A percentile compares a stretch with the other conserved stretches of the same genome.
Conservation (phyloP, 2,113 vertebrate genomes). For the Oryzias javanicus region DNA sequence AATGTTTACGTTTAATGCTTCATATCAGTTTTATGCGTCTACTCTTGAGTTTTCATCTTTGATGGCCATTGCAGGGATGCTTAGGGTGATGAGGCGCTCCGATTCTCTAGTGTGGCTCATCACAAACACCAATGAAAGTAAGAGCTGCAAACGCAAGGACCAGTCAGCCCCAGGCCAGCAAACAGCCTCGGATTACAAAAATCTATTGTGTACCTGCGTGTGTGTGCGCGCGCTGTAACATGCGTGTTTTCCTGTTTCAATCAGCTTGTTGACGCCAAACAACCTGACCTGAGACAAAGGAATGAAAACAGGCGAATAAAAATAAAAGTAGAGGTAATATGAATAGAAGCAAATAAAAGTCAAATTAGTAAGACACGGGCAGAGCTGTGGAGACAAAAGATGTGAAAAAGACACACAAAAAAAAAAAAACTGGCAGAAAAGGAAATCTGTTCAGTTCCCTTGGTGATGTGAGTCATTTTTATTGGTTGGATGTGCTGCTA, state of each 20-base stretch:
- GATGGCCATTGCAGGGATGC: constrained; percentile 21
- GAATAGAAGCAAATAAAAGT: constrained; percentile 14
- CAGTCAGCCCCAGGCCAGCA: constrained; percentile 29
- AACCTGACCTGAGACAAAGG: constrained; percentile 33
- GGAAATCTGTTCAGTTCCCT: constrained; percentile 52
- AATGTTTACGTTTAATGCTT: not conserved
- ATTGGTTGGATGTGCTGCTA: constrained; percentile 42
- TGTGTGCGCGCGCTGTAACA: not conserved
- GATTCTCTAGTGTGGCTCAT: constrained; percentile 30
- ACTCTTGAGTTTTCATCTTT: constrained; percentile 20
- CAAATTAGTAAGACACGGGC: constrained; percentile 16
- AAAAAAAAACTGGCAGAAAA: constrained; percentile 25
- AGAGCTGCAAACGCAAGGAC: constrained; percentile 25
- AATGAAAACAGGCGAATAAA: not conserved
- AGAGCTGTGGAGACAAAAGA: constrained; percentile 9
- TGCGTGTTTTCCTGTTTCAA: constrained; percentile 20
- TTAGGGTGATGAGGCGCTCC: constrained; percentile 35
- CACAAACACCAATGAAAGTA: constrained; percentile 43
- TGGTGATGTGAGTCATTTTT: constrained; percentile 60
- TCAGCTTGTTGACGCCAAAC: constrained; percentile 34
- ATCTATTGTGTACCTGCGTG: not conserved
- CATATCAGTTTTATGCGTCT: constrained; percentile 16
- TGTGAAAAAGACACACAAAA: not conserved
- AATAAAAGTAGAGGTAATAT: constrained; percentile 15
- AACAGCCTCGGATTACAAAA: constrained; percentile 49